Percentiles rank a stretch among this genome's conserved stretches.
Evolutionary conservation across 2,113 vertebrate genomes (phyloP).

Genomic region (Rhinoptilus africanus): DNA sequence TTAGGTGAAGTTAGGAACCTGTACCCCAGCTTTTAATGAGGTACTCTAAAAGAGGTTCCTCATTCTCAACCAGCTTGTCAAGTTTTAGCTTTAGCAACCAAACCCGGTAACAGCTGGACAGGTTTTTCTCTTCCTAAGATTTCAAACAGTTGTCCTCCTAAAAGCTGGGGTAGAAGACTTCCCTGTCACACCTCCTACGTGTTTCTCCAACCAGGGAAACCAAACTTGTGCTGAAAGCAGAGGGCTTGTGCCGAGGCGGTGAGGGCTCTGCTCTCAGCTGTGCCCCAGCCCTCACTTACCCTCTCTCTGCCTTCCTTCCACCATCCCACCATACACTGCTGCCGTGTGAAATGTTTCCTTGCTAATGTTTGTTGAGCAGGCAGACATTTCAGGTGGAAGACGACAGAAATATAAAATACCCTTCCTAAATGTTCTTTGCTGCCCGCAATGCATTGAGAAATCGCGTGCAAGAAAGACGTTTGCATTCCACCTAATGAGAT

Average conservation of each 20-base stretch:
- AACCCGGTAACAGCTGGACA: not conserved
- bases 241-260: not conserved
- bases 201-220: not conserved
- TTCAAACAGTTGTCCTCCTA: not conserved
- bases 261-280: not conserved
- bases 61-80: not conserved
- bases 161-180: not conserved
- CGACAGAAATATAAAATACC: not conserved
- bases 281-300: not conserved
- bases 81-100: not conserved
- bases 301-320: not conserved
- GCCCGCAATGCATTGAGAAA: not conserved
- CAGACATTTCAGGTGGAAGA: not conserved
- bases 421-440: not conserved
- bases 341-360: not conserved
- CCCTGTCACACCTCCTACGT: not conserved
- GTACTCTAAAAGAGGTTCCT: not conserved
- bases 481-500: not conserved
- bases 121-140: not conserved
- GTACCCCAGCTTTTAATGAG: not conserved
- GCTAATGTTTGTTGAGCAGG: not conserved
- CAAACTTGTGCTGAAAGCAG: not conserved
- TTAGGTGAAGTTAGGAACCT: not conserved
- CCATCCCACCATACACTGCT: not conserved
- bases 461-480: fast-evolving